Evolutionary conservation across 2,888 invertebrate genomes (phyloP).

Genomic region (Philaethria dido): DNA sequence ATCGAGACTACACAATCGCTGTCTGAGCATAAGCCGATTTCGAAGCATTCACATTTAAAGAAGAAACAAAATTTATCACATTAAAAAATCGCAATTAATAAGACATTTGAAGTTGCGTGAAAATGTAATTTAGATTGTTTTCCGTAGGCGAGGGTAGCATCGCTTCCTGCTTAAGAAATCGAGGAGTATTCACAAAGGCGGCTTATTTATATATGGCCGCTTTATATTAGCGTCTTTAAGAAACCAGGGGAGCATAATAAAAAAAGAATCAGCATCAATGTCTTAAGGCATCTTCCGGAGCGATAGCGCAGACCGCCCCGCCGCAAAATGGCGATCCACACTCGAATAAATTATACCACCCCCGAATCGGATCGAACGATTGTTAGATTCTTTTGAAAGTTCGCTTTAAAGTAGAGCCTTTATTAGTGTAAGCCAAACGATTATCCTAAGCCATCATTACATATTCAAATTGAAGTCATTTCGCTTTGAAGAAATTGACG

Average conservation of each 20-base stretch:
- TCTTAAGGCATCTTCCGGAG: slow-evolving; percentile 80
- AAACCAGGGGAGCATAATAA: slow-evolving; percentile 81
- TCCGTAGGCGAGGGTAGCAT: slow-evolving; percentile 69
- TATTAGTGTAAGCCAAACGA: slow-evolving; percentile 84
- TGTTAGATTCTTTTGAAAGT: slow-evolving; percentile 82
- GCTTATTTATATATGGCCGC: slow-evolving; percentile 82
- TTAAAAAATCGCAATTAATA: slow-evolving; percentile 84
- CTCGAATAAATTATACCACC: slow-evolving; percentile 82
- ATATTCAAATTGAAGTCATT: slow-evolving; percentile 84
- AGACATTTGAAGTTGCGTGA: slow-evolving; percentile 84
- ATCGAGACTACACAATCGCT: slow-evolving; percentile 74
- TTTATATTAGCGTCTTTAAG: slow-evolving; percentile 83
- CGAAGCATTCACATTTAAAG: slow-evolving; percentile 75
- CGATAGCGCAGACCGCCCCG: slow-evolving; percentile 72
- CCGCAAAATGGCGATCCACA: slow-evolving; percentile 82
- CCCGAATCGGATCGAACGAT: slow-evolving; percentile 75
- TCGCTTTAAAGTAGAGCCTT: slow-evolving; percentile 78
- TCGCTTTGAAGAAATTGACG: slow-evolving; percentile 82
- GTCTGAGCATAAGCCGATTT: slow-evolving; percentile 78
- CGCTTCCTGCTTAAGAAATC: slow-evolving; percentile 71
- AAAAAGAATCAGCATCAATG: slow-evolving; percentile 84
- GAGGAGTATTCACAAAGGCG: slow-evolving; percentile 71
- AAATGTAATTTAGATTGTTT: slow-evolving; percentile 85
- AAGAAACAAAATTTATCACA: slow-evolving; percentile 76
- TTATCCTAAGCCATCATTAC: slow-evolving; percentile 83